These are phyloP conservation scores for Drosophila hawaiiensis DNA, from an alignment of 2,888 invertebrate species.

Conservation along the genomic window DNA sequence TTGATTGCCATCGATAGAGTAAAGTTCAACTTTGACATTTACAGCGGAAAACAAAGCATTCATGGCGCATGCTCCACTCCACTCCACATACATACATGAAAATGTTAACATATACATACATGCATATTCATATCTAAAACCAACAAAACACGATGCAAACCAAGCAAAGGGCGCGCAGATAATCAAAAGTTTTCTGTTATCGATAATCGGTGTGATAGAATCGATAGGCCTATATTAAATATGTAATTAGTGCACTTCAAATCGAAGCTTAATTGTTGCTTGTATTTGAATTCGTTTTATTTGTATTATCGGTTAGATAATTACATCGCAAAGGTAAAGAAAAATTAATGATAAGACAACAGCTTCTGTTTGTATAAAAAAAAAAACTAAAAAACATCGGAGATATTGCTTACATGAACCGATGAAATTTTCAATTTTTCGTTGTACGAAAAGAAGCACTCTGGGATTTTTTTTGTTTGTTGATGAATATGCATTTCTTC, in stretches of 20 bases:
- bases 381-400: slow-evolving; percentile 1
- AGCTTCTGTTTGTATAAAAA: slow-evolving; percentile 16
- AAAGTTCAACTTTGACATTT: slow-evolving; percentile 73
- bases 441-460: slow-evolving; percentile 21
- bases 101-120: background rate
- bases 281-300: slow-evolving; percentile 17
- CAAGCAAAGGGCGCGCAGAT: slow-evolving; percentile 22
- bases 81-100: slow-evolving; percentile 15
- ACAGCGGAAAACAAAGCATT: slow-evolving; percentile 34
- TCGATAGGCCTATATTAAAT: background rate
- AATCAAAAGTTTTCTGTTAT: slow-evolving; percentile 11
- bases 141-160: slow-evolving; percentile 24
- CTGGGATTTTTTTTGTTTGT: background rate
- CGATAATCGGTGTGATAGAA: slow-evolving; percentile 3
- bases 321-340: slow-evolving; percentile 25
- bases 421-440: slow-evolving; percentile 22
- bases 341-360: slow-evolving; percentile 11
- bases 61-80: slow-evolving; percentile 62
- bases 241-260: background rate
- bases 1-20: slow-evolving; percentile 19
- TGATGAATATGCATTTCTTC: slow-evolving; percentile 1
- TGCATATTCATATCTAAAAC: background rate
- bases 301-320: slow-evolving; percentile 28
- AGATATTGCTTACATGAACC: slow-evolving; percentile 7
- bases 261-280: background rate